Percentiles rank a stretch among this genome's conserved stretches.
These are phyloP conservation scores for Eira barbara DNA, from an alignment of 2,113 vertebrate species.

Conservation along the genomic window DNA sequence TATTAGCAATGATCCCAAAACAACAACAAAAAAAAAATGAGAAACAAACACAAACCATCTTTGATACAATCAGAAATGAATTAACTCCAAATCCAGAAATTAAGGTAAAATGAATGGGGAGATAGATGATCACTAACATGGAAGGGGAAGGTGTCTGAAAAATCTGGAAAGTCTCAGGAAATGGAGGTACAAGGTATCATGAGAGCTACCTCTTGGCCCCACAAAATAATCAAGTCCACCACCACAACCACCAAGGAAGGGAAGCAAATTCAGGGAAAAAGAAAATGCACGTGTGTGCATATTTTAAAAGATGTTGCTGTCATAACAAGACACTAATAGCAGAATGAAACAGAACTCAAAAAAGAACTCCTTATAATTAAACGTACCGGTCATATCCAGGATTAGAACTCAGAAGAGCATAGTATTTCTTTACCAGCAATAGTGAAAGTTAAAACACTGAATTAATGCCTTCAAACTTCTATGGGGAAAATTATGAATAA, in stretches of 20 bases:
- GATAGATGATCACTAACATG: not conserved
- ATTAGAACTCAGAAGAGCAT: not conserved
- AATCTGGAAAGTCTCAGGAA: not conserved
- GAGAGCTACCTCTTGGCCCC: not conserved
- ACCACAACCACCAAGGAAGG: not conserved
- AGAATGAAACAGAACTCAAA: conserved; percentile 4
- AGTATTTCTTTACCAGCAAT: not conserved
- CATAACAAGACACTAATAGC: not conserved
- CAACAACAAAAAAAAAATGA: not conserved
- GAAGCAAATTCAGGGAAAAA: not conserved
- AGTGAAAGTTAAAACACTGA: not conserved
- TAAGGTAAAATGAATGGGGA: not conserved
- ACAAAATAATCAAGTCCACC: not conserved
- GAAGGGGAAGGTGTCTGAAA: not conserved
- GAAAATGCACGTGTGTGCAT: not conserved
- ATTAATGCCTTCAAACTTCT: conserved; percentile 9
- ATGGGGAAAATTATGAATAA: not conserved
- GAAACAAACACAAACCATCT: not conserved
- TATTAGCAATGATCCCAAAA: not conserved
- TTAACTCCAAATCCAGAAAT: conserved; percentile 23
- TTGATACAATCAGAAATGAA: not conserved
- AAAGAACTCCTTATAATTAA: not conserved
- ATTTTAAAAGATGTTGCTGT: not conserved
- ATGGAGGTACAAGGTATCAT: not conserved
- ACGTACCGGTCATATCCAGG: not conserved